Base-by-base conservation (phyloP, 2,113 vertebrate genomes). In the Bettongia penicillata region DNA sequence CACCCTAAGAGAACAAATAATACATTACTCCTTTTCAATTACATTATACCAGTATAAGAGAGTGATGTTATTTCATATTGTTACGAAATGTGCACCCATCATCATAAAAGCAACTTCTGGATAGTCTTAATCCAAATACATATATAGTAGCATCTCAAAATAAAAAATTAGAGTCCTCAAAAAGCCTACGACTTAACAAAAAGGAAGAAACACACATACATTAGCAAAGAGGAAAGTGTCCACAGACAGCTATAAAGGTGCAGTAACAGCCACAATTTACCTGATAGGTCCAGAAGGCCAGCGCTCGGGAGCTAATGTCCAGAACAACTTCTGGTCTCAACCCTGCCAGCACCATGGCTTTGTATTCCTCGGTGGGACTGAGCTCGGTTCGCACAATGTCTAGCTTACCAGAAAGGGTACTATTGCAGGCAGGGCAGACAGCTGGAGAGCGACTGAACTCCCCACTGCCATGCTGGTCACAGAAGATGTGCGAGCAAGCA, bases 211-310 rank as follows among this genome's bases (percentile, higher is more conserved):
- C 49, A 90, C 14, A 93, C 94, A 97, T 51, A 95, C 43, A 61
- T 16, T 28, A 28, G 91, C 92, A 96, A 95, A 90, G 0, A 92
- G 37, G 77, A 28, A 91, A 93, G 49, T 1, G 53, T 55, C 11
- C 43, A 96, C 14, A 49, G 3, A 14, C 7, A 9, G 47, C 14
- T 93, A 23, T 23, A 84, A 43, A 84, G n/a, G 16, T 22, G 91
- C 49, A 95, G 8, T 91, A 94, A 91, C 26, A 96, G 19, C 77
- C 28, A 92, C 25, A 43, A 89, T 97, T 97, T 96, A 99, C 99
- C 99, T 99, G 99, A 49, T 99, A 99, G 12, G 98, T 99, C 99
- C 99, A 99, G 98, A 99, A 99, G 89, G 99, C 98, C 94, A 99
- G 92, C 14, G 99, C 99, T 1, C 99, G 98, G 77, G 99, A 97